Conservation (phyloP, 2,797 vertebrate species). For the Acropternis orthonyx region DNA sequence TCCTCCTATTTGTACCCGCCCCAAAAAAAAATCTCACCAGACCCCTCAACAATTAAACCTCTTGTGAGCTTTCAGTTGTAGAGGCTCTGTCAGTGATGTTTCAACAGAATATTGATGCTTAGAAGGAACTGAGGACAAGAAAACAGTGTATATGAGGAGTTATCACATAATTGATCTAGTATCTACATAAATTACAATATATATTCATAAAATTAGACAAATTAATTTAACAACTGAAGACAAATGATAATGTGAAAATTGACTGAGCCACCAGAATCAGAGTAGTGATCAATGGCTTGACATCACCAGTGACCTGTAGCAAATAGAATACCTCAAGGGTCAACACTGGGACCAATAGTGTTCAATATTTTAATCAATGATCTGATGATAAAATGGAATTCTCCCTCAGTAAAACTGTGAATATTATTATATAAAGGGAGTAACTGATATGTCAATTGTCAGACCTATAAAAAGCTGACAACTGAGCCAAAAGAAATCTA, state of each 20-base stretch:
- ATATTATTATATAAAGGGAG: not conserved
- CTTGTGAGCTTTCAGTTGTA: not conserved
- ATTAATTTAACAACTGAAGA: not conserved
- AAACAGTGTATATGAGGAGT: not conserved
- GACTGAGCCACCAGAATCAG: not conserved
- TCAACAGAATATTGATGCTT: not conserved
- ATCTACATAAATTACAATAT: not conserved
- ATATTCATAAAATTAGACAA: not conserved
- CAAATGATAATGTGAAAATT: not conserved
- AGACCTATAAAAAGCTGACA: not conserved
- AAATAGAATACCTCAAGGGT: not conserved
- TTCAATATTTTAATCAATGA: not conserved
- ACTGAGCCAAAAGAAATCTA: not conserved
- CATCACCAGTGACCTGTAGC: not conserved
- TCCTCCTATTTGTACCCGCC: not conserved
- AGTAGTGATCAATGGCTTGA: not conserved
- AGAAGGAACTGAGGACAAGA: not conserved
- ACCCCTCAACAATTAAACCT: not conserved
- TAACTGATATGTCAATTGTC: not conserved
- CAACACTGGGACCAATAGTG: not conserved
- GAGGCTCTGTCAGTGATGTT: not conserved
- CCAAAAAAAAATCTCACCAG: not conserved
- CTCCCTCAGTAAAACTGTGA: not conserved
- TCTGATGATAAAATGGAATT: not conserved
- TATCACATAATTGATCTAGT: not conserved